Evolutionary conservation across 2,797 vertebrate species (phyloP).

Genomic region (Psittacula echo): DNA sequence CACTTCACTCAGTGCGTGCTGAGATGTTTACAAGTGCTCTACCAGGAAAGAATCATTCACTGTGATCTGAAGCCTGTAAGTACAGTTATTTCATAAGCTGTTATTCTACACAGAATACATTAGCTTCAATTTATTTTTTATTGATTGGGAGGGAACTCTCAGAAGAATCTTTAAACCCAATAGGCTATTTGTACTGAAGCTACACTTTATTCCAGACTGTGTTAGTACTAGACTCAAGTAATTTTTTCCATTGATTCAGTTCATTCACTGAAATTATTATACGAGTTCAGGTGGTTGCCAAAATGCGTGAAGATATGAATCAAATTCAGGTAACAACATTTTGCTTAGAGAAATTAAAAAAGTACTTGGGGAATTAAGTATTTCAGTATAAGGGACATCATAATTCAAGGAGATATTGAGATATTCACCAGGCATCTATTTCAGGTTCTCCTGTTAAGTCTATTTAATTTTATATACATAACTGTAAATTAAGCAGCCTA

Average conservation of each 20-base stretch:
- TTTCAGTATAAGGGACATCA: background rate
- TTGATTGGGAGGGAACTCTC: background rate
- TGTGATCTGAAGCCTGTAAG: constrained; percentile 94
- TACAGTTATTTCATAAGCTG: background rate
- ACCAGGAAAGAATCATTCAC: constrained; percentile 93
- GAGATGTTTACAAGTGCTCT: constrained; percentile 92
- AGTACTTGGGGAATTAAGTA: background rate
- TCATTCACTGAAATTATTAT: background rate
- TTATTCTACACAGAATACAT: background rate
- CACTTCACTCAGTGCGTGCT: constrained; percentile 89
- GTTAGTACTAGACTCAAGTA: background rate
- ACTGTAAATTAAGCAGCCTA: background rate
- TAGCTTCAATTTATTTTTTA: background rate
- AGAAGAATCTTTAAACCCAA: background rate
- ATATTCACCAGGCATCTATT: background rate
- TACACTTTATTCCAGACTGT: background rate
- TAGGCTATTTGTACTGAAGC: background rate
- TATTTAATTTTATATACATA: background rate
- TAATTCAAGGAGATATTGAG: background rate
- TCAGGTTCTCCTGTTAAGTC: background rate
- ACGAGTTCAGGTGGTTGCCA: background rate
- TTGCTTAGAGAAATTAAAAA: background rate
- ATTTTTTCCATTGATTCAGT: background rate
- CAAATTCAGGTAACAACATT: background rate
- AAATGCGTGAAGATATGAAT: background rate